Evolutionary conservation across 1,140 invertebrate species (phyloP).

Genomic region (Metopolophium dirhodum): DNA sequence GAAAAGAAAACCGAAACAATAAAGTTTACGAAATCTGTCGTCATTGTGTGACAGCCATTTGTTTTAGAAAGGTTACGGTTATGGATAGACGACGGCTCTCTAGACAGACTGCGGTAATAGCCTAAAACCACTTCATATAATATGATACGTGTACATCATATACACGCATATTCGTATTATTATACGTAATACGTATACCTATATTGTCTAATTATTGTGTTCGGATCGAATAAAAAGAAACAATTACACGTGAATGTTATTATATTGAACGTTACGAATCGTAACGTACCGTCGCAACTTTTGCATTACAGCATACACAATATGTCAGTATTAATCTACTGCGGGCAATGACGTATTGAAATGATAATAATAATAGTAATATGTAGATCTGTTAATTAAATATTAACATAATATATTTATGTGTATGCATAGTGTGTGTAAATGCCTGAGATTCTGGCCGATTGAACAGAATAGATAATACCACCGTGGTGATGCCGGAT

Average conservation of each 20-base stretch:
- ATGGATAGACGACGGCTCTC: background rate
- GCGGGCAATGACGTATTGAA: background rate
- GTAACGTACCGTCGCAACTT: background rate
- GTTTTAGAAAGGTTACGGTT: constrained; percentile 30
- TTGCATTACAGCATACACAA: background rate
- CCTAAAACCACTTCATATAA: background rate
- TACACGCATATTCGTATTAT: background rate
- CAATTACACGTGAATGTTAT: background rate
- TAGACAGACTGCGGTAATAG: background rate
- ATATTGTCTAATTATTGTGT: background rate
- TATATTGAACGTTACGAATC: background rate
- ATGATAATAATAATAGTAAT: background rate
- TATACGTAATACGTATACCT: background rate
- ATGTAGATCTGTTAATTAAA: background rate
- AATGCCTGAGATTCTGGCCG: background rate
- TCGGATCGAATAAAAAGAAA: background rate
- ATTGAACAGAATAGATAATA: background rate
- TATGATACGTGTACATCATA: background rate
- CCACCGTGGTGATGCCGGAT: background rate
- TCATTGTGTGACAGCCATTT: constrained; percentile 26
- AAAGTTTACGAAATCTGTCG: constrained; percentile 47
- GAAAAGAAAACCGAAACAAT: constrained; percentile 44
- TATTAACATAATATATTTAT: background rate
- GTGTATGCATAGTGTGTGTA: background rate
- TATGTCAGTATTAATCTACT: background rate